Conservation (phyloP, 2,888 invertebrate species). For the Lasioglossum lativentre region DNA sequence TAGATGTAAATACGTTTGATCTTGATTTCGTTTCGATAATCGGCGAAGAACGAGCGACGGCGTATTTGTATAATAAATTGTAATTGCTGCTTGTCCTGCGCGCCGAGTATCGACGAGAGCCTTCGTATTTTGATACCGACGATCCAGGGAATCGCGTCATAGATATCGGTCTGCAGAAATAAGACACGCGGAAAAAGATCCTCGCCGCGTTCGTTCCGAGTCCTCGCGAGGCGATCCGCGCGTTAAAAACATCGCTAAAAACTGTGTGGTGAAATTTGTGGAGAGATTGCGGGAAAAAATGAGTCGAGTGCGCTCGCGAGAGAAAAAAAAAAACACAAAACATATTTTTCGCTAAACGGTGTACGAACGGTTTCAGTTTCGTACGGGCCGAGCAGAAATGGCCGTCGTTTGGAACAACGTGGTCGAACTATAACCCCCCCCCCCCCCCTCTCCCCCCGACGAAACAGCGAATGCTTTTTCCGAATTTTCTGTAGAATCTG, state of each 20-base stretch:
- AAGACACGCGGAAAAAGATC: slow-evolving; percentile 15
- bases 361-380: slow-evolving; percentile 65
- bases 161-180: slow-evolving; percentile 32
- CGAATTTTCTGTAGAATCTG: slow-evolving; percentile 1
- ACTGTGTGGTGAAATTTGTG: neutral
- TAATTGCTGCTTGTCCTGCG: slow-evolving; percentile 37
- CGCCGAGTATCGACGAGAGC: slow-evolving; percentile 51
- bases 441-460: too few relatives aligned
- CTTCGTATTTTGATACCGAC: slow-evolving; percentile 63
- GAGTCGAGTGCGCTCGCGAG: slow-evolving; percentile 39
- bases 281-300: slow-evolving; percentile 13
- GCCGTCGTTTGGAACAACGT: neutral
- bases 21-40: slow-evolving; percentile 18
- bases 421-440: neutral
- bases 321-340: too few relatives aligned
- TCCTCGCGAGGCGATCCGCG: slow-evolving; percentile 9
- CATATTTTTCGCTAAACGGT: slow-evolving; percentile 75
- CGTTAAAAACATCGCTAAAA: slow-evolving; percentile 20
- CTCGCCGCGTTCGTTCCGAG: slow-evolving; percentile 3
- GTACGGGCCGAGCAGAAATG: neutral
- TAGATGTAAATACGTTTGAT: slow-evolving; percentile 54
- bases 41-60: slow-evolving; percentile 11
- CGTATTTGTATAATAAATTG: slow-evolving; percentile 42
- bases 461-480: neutral
- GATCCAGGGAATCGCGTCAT: slow-evolving; percentile 5